These are phyloP conservation scores for Poeciliopsis prolifica DNA, from an alignment of 2,113 vertebrate genomes.

Conservation along the genomic window DNA sequence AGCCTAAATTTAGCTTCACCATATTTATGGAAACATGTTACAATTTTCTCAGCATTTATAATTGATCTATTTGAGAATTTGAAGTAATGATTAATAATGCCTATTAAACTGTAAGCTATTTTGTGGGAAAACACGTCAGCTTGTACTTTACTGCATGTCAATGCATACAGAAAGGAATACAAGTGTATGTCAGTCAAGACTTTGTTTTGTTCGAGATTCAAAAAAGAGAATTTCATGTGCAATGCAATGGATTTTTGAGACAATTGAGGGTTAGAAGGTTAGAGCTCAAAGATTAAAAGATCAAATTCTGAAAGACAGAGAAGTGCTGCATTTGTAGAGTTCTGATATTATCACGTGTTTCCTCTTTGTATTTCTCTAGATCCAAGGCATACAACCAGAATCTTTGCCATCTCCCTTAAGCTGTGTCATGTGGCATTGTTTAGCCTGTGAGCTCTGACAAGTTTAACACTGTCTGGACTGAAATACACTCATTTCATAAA, in stretches of 20 bases:
- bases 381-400: conserved; percentile 59
- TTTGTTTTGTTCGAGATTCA: conserved; percentile 24
- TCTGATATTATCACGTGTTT: conserved; percentile 38
- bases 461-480: conserved; percentile 58
- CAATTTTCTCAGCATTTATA: background rate
- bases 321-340: conserved; percentile 34
- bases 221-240: conserved; percentile 25
- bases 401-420: conserved; percentile 60
- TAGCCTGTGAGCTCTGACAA: conserved; percentile 67
- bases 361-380: conserved; percentile 49
- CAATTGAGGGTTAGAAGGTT: conserved; percentile 37
- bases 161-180: conserved; percentile 17
- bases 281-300: conserved; percentile 59
- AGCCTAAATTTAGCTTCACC: conserved; percentile 5
- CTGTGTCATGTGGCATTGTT: conserved; percentile 70
- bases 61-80: background rate
- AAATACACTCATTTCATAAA: conserved; percentile 65
- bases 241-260: conserved; percentile 41
- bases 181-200: conserved; percentile 25
- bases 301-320: conserved; percentile 46
- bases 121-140: background rate
- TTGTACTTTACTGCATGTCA: conserved; percentile 21
- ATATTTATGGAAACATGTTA: background rate
- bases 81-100: background rate
- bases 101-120: too few species aligned